phyloP scores from a whole-genome alignment of 1,140 invertebrate species.

The Neodiprion fabricii region DNA sequence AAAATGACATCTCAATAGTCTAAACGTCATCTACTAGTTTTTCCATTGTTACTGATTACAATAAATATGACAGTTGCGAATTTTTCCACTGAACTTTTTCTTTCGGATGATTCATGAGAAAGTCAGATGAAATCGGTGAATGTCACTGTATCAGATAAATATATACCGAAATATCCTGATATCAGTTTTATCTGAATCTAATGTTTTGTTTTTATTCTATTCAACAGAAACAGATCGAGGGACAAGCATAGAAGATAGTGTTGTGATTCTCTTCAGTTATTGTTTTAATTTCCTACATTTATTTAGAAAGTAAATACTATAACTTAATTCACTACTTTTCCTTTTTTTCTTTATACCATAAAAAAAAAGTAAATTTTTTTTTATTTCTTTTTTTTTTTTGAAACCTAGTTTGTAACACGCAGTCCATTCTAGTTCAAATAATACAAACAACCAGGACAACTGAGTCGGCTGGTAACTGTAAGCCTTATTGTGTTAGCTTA shows the following conservation, averaged over 20 bases:
- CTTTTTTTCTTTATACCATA: conserved; percentile 3
- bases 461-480: background rate
- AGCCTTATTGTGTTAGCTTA: background rate
- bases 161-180: background rate
- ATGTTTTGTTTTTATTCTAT: conserved; percentile 30
- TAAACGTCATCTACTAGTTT: too few species aligned
- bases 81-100: too few species aligned
- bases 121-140: too few species aligned
- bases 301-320: conserved; percentile 26
- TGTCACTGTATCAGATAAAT: background rate
- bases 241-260: conserved; percentile 57
- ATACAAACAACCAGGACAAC: background rate
- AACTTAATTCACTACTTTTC: background rate
- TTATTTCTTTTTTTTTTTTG: conserved; percentile 21
- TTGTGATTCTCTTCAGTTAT: conserved; percentile 40
- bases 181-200: background rate
- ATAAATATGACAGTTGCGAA: too few species aligned
- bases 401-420: conserved; percentile 20
- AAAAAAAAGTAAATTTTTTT: conserved; percentile 21
- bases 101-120: too few species aligned
- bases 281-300: conserved; percentile 38
- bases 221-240: conserved; percentile 56
- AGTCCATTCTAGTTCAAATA: background rate
- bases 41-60: too few species aligned
- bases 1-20: too few species aligned